Conservation (phyloP, 2,797 vertebrate species). For the Tokudaia tokunoshimensis region DNA sequence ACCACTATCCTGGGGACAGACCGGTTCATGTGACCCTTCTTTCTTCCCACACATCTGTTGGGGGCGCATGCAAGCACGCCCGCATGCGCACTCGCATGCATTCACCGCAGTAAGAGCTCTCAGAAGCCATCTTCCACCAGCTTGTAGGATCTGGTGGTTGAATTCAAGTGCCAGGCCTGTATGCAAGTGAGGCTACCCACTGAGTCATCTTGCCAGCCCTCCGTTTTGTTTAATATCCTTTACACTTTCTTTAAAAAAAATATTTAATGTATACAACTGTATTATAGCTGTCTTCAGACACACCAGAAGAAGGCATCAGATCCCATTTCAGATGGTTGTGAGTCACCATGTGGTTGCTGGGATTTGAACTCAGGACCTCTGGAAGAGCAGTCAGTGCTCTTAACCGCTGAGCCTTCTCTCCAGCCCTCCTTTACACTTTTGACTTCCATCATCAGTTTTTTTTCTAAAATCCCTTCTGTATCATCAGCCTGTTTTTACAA, state of each 20-base stretch:
- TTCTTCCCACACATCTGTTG: neutral
- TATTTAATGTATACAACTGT: too few relatives aligned
- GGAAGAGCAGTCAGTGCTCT: too few relatives aligned
- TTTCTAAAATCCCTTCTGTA: neutral
- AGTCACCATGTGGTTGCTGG: too few relatives aligned
- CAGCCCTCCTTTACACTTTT: slow-evolving; percentile 11
- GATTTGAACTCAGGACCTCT: too few relatives aligned
- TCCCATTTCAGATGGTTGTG: too few relatives aligned
- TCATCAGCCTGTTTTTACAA: slow-evolving; percentile 31
- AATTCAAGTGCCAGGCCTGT: neutral
- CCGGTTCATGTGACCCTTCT: neutral
- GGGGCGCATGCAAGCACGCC: neutral
- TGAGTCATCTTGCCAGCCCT: neutral
- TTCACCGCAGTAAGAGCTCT: neutral
- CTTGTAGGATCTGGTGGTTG: neutral
- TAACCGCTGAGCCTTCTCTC: neutral
- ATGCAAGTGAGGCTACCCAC: neutral
- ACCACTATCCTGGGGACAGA: neutral
- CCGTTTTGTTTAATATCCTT: too few relatives aligned
- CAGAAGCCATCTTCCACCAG: neutral
- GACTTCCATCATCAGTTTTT: neutral
- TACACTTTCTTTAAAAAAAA: too few relatives aligned
- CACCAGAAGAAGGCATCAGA: too few relatives aligned
- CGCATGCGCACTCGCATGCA: too few relatives aligned
- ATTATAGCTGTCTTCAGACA: too few relatives aligned